Evolutionary conservation across 2,888 invertebrate species (phyloP), one percentile per base, ranked within the genome.

Genomic region (Pammene fasciana): DNA sequence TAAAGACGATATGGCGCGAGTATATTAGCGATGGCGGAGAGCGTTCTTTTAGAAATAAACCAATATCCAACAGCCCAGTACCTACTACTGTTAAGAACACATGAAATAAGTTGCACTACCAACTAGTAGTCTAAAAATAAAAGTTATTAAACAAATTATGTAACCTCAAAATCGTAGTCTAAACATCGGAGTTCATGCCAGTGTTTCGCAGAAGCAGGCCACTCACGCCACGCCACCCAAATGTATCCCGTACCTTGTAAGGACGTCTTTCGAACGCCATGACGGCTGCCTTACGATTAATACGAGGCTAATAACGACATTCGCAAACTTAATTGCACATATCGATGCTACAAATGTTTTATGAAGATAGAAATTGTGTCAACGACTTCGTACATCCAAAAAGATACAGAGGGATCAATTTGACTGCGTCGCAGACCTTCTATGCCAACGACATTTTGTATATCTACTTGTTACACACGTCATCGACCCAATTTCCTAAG

Each of bases 131-230:
- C 41, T 50, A 18, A 18, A 67, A 61, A 48, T 61, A 52, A 46
- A 43, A 18, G 43, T 54, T 45, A 67, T 26, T 52, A 0, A 18
- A 72, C 54, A 14, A 13, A 45, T 52, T 59, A 52, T 9, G 56
- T 38, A 68, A 57, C 64, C 68, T 57, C 43, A 57, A 68, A 67
- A 45, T n/a, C 26, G 68, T 68, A 68, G 68, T 41, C 68, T 65
- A 65, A 68, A 68, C 68, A 68, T 57, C 16, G 8, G 56, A 57
- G 64, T 65, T 68, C 68, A 59, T 36, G 36, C 64, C 41, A 52
- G 56, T 64, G 18, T 26, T 68, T 68, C 65, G 68, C 43, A 36
- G 68, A 65, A 68, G 18, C 41, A 46, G 0, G 48, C 61, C 18
- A 16, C 26, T 8, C 43, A 45, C 67, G 60, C 36, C 55, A 45